Evolutionary conservation across 2,113 vertebrate genomes (phyloP).

Genomic region (Calyptommatus sinebrachiatus): DNA sequence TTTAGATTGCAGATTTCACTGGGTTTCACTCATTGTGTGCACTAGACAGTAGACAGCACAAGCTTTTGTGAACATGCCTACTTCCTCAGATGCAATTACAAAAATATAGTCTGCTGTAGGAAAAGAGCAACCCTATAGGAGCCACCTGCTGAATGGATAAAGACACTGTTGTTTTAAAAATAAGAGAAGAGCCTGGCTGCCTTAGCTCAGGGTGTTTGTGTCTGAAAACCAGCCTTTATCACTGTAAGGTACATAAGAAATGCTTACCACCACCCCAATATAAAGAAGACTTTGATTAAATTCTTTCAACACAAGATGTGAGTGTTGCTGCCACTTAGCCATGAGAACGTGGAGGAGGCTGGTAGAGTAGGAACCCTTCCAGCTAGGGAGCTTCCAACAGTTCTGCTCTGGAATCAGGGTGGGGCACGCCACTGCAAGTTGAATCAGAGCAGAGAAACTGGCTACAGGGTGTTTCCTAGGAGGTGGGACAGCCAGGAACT

Average conservation of each 20-base stretch:
- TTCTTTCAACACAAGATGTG: not conserved
- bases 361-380: not conserved
- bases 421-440: slow-evolving; percentile 16
- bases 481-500: slow-evolving; percentile 23
- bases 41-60: no score
- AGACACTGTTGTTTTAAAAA: not conserved
- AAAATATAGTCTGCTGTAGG: not conserved
- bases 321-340: not conserved
- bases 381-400: not conserved
- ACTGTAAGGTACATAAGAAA: no score
- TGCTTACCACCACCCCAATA: not conserved
- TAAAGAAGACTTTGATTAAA: not conserved
- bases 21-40: no score
- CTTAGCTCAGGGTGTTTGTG: not conserved
- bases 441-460: slow-evolving; percentile 30
- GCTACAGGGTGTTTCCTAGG: slow-evolving; percentile 29
- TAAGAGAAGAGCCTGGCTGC: not conserved
- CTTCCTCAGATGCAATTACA: not conserved
- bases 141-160: not conserved
- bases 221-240: not conserved
- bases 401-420: slow-evolving; percentile 25
- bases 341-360: not conserved
- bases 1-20: no score
- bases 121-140: not conserved
- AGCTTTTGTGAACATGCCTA: no score